Conservation (phyloP, 2,797 vertebrate species). For the Poeciliopsis infans region DNA sequence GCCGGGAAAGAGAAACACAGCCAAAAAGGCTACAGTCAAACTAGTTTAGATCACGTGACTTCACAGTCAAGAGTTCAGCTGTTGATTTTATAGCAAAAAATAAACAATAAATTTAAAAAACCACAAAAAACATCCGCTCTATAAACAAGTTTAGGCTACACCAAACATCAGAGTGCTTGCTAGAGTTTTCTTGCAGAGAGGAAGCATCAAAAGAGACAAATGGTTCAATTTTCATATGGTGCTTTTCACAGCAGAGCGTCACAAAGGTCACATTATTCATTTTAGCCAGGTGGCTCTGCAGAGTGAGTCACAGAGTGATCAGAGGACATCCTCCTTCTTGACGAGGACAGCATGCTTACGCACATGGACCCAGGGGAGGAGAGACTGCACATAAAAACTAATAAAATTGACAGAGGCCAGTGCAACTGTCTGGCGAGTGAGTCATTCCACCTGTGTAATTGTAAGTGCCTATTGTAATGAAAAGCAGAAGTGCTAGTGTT, state of each 20-base stretch:
- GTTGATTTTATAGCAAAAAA: slow-evolving; percentile 21
- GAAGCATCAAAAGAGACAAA: slow-evolving; percentile 16
- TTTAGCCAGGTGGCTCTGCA: slow-evolving; percentile 49
- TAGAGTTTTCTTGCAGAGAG: not conserved
- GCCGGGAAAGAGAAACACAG: slow-evolving; percentile 37
- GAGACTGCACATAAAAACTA: slow-evolving; percentile 19
- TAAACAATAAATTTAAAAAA: not conserved
- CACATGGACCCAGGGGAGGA: slow-evolving; percentile 23
- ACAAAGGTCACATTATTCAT: slow-evolving; percentile 64
- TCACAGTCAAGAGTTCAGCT: slow-evolving; percentile 22
- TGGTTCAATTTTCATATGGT: slow-evolving; percentile 23
- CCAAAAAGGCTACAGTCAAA: slow-evolving; percentile 46
- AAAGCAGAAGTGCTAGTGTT: slow-evolving; percentile 63
- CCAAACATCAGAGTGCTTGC: slow-evolving; percentile 17
- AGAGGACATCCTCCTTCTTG: slow-evolving; percentile 47
- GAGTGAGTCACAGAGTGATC: slow-evolving; percentile 58
- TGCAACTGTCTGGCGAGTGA: slow-evolving; percentile 32
- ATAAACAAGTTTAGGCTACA: slow-evolving; percentile 18
- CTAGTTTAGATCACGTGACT: slow-evolving; percentile 58
- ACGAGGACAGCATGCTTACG: slow-evolving; percentile 41
- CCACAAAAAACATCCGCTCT: slow-evolving; percentile 7
- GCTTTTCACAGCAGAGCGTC: slow-evolving; percentile 40
- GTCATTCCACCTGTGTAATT: slow-evolving; percentile 53
- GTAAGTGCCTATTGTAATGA: slow-evolving; percentile 26
- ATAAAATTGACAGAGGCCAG: slow-evolving; percentile 42